A percentile compares a stretch with the other conserved stretches of the same genome.
These are phyloP conservation scores for Pseudeuparius sepicola DNA, from an alignment of 2,888 invertebrate genomes.

Conservation along the genomic window DNA sequence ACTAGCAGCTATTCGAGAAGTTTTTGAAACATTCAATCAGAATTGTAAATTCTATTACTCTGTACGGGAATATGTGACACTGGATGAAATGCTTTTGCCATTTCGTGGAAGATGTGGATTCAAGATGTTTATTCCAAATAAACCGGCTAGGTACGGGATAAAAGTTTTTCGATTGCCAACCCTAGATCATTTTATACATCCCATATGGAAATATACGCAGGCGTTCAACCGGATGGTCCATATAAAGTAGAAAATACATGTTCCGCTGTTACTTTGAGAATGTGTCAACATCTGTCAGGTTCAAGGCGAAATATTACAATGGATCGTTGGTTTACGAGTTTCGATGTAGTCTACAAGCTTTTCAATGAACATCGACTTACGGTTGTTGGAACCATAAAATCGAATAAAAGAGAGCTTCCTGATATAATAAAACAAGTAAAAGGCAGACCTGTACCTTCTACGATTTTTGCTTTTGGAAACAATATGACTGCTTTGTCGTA, in stretches of 20 bases:
- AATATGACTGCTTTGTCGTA: constrained; percentile 9
- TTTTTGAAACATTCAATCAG: constrained; percentile 8
- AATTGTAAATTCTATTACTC: constrained; percentile 4
- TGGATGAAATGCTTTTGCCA: constrained; percentile 11
- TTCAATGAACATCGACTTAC: constrained; percentile 1
- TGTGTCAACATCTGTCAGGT: neutral
- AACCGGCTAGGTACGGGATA: constrained; percentile 9
- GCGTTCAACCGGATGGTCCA: constrained; percentile 11
- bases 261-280: constrained; percentile 1
- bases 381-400: constrained; percentile 3
- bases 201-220: constrained; percentile 14
- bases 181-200: constrained; percentile 10
- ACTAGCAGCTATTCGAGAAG: constrained; percentile 9
- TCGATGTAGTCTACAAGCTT: neutral
- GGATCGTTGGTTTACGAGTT: constrained; percentile 5
- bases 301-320: constrained; percentile 5
- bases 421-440: constrained; percentile 5
- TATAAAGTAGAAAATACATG: constrained; percentile 3
- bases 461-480: constrained; percentile 9
- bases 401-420: constrained; percentile 4
- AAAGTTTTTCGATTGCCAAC: constrained; percentile 11
- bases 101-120: constrained; percentile 11
- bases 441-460: neutral
- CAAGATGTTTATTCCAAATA: constrained; percentile 11
- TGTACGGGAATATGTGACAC: constrained; percentile 6